These are phyloP conservation scores for Mirza zaza DNA, from an alignment of 2,113 vertebrate genomes.

Conservation along the genomic window DNA sequence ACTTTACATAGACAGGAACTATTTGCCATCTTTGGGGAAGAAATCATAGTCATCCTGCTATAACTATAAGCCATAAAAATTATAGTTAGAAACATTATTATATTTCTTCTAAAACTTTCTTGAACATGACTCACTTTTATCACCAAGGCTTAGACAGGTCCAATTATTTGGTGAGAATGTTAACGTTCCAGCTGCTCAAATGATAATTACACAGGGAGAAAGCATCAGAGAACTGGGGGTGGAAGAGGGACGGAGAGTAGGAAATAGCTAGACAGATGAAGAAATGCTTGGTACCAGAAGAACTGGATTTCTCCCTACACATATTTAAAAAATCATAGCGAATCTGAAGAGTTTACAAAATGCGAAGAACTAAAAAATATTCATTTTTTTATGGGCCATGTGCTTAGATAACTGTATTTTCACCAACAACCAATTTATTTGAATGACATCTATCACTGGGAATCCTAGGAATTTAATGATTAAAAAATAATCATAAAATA, in stretches of 20 bases:
- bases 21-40: background rate
- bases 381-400: background rate
- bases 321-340: background rate
- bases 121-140: background rate
- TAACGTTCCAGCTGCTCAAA: background rate
- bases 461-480: background rate
- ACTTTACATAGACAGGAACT: background rate
- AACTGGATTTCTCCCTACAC: background rate
- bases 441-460: background rate
- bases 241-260: background rate
- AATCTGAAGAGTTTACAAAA: slow-evolving; percentile 13
- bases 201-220: background rate
- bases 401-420: background rate
- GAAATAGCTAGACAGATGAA: background rate
- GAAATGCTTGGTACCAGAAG: background rate
- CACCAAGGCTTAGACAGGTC: background rate
- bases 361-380: background rate
- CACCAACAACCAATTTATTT: background rate
- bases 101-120: slow-evolving; percentile 20
- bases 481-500: background rate
- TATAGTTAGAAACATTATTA: background rate
- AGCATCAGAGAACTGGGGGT: background rate
- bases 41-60: background rate
- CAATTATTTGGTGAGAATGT: slow-evolving; percentile 31
- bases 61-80: slow-evolving; percentile 18